Percentiles rank a stretch among this genome's conserved stretches.
These are phyloP conservation scores for Hydropsyche betteni DNA, from an alignment of 2,888 invertebrate genomes.

Conservation along the genomic window DNA sequence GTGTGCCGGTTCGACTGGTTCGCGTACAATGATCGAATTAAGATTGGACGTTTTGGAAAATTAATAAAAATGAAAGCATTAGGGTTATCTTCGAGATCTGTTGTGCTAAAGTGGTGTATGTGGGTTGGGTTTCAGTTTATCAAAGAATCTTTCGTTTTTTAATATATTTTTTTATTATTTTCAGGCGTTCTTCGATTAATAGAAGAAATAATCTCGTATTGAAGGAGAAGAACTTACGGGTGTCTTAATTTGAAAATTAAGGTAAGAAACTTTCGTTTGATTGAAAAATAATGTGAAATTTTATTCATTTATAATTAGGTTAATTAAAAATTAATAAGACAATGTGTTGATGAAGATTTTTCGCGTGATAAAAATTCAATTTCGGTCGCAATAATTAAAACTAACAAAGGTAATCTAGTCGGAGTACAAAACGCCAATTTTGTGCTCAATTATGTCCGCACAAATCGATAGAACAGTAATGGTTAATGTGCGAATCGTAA, in stretches of 20 bases:
- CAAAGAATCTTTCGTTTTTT: too few relatives aligned
- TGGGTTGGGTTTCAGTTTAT: too few relatives aligned
- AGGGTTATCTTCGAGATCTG: too few relatives aligned
- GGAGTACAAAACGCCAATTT: neutral
- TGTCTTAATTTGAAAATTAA: neutral
- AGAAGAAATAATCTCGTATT: constrained; percentile 3
- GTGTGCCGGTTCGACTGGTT: too few relatives aligned
- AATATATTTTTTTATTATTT: neutral
- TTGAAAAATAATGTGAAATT: neutral
- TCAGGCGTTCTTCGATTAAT: constrained; percentile 8
- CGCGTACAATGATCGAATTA: too few relatives aligned
- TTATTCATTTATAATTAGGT: neutral
- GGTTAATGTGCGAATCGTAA: constrained; percentile 12
- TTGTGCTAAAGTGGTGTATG: too few relatives aligned
- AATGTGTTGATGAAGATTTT: neutral
- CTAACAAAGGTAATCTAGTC: too few relatives aligned
- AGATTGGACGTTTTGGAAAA: too few relatives aligned
- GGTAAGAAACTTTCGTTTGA: neutral
- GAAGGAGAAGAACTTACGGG: neutral
- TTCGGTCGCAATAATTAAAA: too few relatives aligned
- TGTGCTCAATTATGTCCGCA: neutral
- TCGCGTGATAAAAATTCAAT: neutral
- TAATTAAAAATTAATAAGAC: constrained; percentile 9
- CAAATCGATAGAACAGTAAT: too few relatives aligned
- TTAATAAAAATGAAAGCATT: too few relatives aligned